Base-by-base conservation (phyloP, 2,888 invertebrate genomes). In the Limnephilus auricula region DNA sequence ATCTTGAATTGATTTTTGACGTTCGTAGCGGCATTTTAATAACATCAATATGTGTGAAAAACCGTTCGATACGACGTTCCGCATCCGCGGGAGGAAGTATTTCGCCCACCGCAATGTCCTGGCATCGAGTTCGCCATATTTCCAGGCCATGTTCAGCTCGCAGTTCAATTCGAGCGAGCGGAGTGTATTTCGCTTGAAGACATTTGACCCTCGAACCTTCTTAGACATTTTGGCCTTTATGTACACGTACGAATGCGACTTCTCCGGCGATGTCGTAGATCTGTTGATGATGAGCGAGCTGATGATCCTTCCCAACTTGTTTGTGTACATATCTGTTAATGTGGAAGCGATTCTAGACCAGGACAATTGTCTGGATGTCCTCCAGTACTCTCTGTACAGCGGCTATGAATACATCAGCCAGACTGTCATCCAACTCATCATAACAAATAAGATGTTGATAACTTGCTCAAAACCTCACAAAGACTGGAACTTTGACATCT, bases 321-420 rank as follows among this genome's bases (percentile, higher is more conserved):
- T 88, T 13, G 87, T 32, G 12, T 78, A 78, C 34, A 78, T 88
- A 18, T 78, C 32, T 25, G 12, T 88, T 13, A 78, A 88, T 88
- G 32, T 88, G 13, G 78, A 88, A n/a, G 34, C n/a, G 12, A 78
- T 88, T 10, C 34, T 34, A n/a, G 18, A 34, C 25, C 18, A 79
- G 25, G 65, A 89, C 25, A 88, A 91, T 31, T 91, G 91, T 82
- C 82, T 91, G 15, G 65, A 91, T 6, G 37, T 91, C 34, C 88
- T 91, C 0, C 45, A 82, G 2, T 91, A 65, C n/a, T 79, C 83
- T n/a, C 65, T 91, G 18, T 50, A 32, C 32, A 30, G 83, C 18
- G 79, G 79, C 50, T 82, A 79, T 12, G 87, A 91, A 79, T 32
- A 82, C 78, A 32, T 91, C 34, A 91, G 87, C 32, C 31, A 80